A percentile compares a stretch with the other conserved stretches of the same genome.
Conservation (phyloP, 2,888 invertebrate genomes). For the Idaea straminata region DNA sequence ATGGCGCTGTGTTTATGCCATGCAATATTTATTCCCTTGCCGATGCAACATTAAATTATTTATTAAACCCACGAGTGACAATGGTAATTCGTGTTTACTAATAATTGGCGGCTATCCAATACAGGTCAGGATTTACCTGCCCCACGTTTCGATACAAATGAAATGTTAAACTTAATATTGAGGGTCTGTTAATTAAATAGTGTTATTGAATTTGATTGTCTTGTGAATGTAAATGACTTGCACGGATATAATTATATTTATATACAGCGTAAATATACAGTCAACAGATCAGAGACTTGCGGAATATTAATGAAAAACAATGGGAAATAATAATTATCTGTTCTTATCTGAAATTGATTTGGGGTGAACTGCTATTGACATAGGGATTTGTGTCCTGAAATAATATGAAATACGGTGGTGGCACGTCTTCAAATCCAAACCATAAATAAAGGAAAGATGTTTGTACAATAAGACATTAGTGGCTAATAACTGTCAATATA, state of each 20-base stretch:
- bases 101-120: slow-evolving; percentile 49
- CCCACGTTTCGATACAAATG: slow-evolving; percentile 6
- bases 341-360: neutral
- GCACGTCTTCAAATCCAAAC: neutral
- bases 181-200: neutral
- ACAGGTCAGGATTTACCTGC: slow-evolving; percentile 29
- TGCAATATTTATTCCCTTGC: neutral
- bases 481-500: neutral
- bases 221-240: neutral
- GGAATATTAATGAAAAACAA: neutral
- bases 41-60: neutral
- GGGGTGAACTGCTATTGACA: neutral
- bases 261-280: too few species aligned
- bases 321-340: neutral
- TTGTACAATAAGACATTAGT: too few species aligned
- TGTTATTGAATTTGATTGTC: neutral
- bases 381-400: neutral
- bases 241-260: too few species aligned
- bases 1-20: neutral
- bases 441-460: neutral
- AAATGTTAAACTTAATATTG: neutral
- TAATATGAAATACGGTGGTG: neutral
- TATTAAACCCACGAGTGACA: neutral
- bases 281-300: neutral
- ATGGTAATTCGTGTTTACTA: neutral